phyloP scores from a whole-genome alignment of 2,113 vertebrate species.

The Sinocyclocheilus anshuiensis region DNA sequence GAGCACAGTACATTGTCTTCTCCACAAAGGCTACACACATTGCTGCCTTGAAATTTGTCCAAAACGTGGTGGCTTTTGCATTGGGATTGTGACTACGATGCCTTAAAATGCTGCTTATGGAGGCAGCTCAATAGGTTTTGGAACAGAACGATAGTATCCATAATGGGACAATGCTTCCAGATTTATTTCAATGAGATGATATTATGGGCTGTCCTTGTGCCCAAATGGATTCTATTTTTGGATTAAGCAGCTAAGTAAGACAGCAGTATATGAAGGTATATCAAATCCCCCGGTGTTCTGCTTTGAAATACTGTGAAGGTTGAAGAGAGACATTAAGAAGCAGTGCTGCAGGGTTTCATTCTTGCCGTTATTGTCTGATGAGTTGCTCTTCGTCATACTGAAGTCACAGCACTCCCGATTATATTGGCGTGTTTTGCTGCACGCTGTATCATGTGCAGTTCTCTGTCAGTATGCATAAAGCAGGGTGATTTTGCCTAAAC shows the following conservation, averaged over 20 bases:
- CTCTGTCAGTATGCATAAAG: conserved; percentile 1
- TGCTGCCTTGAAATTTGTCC: neutral
- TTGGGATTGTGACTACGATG: neutral
- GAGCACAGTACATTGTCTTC: neutral
- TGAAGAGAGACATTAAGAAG: conserved; percentile 20
- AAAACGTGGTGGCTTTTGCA: neutral
- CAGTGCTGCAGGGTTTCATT: neutral
- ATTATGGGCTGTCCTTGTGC: conserved; percentile 18
- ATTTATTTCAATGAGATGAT: conserved; percentile 25
- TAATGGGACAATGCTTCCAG: conserved; percentile 8
- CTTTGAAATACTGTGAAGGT: conserved; percentile 20
- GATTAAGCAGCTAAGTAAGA: conserved; percentile 28
- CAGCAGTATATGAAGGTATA: conserved; percentile 14
- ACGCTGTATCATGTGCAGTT: neutral
- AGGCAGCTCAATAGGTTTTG: neutral
- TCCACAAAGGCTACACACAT: neutral
- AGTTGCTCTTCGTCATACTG: neutral
- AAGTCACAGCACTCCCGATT: neutral
- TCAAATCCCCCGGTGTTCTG: neutral
- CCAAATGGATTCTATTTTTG: conserved; percentile 44
- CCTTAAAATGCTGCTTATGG: neutral
- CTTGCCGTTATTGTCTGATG: neutral
- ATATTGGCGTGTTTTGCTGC: neutral
- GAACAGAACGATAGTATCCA: neutral
- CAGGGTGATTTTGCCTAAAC: conserved; percentile 53